Evolutionary conservation across 1,140 invertebrate genomes (phyloP).

Genomic region (Cephus cinctus): DNA sequence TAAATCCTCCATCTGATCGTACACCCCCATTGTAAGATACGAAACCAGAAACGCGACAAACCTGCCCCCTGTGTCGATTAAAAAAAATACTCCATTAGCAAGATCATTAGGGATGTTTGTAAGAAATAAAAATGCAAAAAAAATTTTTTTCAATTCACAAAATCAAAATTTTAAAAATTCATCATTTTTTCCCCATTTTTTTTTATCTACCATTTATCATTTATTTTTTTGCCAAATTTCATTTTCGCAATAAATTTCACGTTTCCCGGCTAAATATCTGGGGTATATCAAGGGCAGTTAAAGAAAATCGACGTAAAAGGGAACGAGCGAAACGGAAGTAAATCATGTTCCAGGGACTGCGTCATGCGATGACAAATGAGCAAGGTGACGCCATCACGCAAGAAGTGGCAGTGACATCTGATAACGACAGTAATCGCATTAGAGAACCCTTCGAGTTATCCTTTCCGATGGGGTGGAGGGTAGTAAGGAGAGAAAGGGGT

Average conservation of each 20-base stretch:
- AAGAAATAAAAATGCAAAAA: too few species aligned
- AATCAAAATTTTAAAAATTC: neutral
- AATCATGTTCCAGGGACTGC: constrained; percentile 49
- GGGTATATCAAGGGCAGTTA: constrained; percentile 14
- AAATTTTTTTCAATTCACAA: too few species aligned
- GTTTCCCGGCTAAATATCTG: too few species aligned
- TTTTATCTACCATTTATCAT: too few species aligned
- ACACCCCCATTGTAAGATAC: constrained; percentile 10
- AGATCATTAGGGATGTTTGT: too few species aligned
- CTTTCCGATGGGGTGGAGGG: neutral
- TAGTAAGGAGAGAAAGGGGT: constrained; percentile 3
- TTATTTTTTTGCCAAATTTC: too few species aligned
- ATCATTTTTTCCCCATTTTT: constrained; percentile 2
- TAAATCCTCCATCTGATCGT: neutral
- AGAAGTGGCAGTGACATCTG: constrained; percentile 51
- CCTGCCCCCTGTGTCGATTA: too few species aligned
- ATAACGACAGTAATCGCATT: constrained; percentile 53
- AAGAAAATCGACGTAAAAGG: constrained; percentile 10
- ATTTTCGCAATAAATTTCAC: too few species aligned
- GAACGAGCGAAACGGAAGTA: constrained; percentile 47
- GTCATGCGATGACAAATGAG: constrained; percentile 56
- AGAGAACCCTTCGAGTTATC: too few species aligned
- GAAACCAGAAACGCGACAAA: too few species aligned
- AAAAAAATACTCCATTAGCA: too few species aligned
- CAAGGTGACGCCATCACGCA: constrained; percentile 23